phyloP scores from a whole-genome alignment of 2,888 invertebrate genomes.

The Amphiduros pacificus region DNA sequence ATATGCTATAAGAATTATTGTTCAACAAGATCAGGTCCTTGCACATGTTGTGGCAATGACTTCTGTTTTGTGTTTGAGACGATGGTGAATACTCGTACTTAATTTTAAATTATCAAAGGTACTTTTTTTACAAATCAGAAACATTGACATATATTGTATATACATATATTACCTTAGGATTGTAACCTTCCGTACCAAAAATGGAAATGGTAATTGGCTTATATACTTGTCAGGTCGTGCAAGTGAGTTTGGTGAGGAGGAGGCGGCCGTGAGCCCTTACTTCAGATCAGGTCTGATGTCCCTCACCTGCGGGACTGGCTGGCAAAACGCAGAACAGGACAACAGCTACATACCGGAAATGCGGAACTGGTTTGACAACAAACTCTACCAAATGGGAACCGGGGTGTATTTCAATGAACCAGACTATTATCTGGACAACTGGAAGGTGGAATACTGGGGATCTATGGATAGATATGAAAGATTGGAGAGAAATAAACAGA shows the following conservation, averaged over 20 bases:
- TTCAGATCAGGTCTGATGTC: conserved; percentile 1
- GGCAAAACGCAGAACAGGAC: conserved; percentile 1
- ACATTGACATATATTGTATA: too few species aligned
- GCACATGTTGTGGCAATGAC: too few species aligned
- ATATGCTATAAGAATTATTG: too few species aligned
- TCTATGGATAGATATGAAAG: conserved; percentile 11
- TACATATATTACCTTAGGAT: too few species aligned
- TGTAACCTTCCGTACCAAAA: too few species aligned
- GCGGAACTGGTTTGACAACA: neutral
- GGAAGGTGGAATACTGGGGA: conserved; percentile 24
- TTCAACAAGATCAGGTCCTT: too few species aligned
- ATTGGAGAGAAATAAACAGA: conserved; percentile 19
- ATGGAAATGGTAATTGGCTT: too few species aligned
- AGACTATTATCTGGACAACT: conserved; percentile 14
- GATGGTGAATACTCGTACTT: too few species aligned
- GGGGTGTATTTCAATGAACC: conserved; percentile 24
- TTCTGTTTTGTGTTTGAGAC: too few species aligned
- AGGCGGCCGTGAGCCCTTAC: neutral
- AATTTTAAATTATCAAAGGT: too few species aligned
- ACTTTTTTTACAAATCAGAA: too few species aligned
- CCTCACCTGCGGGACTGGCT: conserved; percentile 7
- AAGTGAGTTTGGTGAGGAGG: neutral
- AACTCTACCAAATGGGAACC: conserved; percentile 2
- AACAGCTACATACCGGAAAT: neutral
- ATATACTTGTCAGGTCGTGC: too few species aligned